phyloP scores from a whole-genome alignment of 2,888 invertebrate genomes.

The Idaea straminata region DNA sequence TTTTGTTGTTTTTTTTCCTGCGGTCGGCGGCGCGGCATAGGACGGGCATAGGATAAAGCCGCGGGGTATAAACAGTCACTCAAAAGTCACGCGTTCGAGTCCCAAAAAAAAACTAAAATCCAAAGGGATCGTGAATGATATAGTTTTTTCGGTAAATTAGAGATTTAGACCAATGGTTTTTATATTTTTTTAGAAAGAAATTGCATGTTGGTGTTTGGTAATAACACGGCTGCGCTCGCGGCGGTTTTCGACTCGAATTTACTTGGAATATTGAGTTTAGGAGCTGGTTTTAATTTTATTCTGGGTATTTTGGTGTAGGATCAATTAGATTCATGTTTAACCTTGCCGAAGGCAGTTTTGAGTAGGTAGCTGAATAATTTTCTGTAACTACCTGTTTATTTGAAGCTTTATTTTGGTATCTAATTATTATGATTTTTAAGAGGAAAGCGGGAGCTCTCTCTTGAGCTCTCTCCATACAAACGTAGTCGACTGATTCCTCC shows the following conservation, averaged over 20 bases:
- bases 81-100: slow-evolving; percentile 74
- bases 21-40: slow-evolving; percentile 52
- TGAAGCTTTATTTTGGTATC: slow-evolving; percentile 1
- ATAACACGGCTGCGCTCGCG: slow-evolving; percentile 61
- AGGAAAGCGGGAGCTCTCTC: too few relatives aligned
- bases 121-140: slow-evolving; percentile 72
- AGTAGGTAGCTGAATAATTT: slow-evolving; percentile 14
- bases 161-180: slow-evolving; percentile 53
- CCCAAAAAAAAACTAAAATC: slow-evolving; percentile 49
- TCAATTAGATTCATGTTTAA: slow-evolving; percentile 24
- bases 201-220: slow-evolving; percentile 68
- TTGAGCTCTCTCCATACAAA: too few relatives aligned
- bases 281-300: slow-evolving; percentile 31
- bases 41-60: slow-evolving; percentile 64
- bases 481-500: too few relatives aligned
- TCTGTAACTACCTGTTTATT: slow-evolving; percentile 4
- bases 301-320: slow-evolving; percentile 25
- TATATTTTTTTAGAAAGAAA: slow-evolving; percentile 54
- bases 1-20: slow-evolving; percentile 61
- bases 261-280: slow-evolving; percentile 23
- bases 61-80: slow-evolving; percentile 72
- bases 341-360: slow-evolving; percentile 15
- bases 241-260: slow-evolving; percentile 32
- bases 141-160: slow-evolving; percentile 77
- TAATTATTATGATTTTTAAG: not conserved